These are phyloP conservation scores for Verasper variegatus DNA, from an alignment of 2,113 vertebrate species.

Conservation along the genomic window DNA sequence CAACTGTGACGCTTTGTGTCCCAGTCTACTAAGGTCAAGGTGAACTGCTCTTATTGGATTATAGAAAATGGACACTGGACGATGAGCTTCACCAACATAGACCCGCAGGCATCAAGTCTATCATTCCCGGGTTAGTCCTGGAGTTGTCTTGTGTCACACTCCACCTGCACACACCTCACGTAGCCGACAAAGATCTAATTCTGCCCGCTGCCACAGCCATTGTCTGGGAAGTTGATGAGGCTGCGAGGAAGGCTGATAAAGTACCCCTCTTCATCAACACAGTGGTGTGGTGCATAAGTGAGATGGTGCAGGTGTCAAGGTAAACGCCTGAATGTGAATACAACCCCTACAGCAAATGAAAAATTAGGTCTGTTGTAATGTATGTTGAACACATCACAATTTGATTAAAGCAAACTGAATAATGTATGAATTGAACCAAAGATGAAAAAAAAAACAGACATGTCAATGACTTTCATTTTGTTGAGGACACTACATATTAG, in stretches of 20 bases:
- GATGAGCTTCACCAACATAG: too few relatives aligned
- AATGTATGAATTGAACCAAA: neutral
- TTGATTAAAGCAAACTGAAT: neutral
- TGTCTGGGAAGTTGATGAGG: conserved; percentile 13
- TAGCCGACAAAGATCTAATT: conserved; percentile 6
- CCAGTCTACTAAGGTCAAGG: too few relatives aligned
- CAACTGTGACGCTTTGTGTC: too few relatives aligned
- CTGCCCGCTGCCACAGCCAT: conserved; percentile 8
- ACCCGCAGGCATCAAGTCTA: neutral
- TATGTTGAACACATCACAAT: too few relatives aligned
- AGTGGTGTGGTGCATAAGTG: neutral
- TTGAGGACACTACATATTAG: neutral
- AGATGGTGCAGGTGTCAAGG: neutral
- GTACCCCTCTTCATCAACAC: neutral
- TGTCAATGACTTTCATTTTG: neutral
- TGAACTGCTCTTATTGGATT: too few relatives aligned
- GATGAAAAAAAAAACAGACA: neutral
- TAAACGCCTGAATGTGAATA: neutral
- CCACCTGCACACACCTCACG: neutral
- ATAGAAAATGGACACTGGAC: too few relatives aligned
- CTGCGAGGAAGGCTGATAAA: conserved; percentile 3
- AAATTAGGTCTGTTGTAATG: too few relatives aligned
- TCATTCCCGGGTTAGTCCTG: neutral
- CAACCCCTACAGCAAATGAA: neutral
- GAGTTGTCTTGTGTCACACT: neutral